Evolutionary conservation across 2,113 vertebrate species (phyloP).

Genomic region (Montifringilla adamsi): DNA sequence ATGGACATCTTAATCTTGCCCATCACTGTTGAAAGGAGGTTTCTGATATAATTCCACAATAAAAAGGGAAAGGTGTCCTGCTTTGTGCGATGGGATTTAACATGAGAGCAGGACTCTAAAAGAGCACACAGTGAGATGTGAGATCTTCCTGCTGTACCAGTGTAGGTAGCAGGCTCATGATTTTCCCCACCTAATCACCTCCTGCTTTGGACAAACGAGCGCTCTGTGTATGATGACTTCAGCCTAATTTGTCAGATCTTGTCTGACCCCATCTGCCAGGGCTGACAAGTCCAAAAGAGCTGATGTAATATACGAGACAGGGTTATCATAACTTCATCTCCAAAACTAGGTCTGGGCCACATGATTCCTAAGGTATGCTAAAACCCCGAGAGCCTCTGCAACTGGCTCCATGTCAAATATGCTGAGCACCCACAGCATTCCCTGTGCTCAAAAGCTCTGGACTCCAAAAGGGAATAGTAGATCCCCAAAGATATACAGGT

Average conservation of each 20-base stretch:
- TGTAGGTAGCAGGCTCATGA: neutral
- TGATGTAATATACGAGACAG: neutral
- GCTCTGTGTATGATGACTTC: neutral
- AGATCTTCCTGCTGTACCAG: neutral
- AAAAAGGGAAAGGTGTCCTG: neutral
- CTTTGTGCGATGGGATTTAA: neutral
- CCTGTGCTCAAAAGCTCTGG: neutral
- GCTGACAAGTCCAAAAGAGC: neutral
- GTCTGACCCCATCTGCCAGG: neutral
- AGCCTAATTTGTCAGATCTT: neutral
- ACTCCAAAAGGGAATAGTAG: neutral
- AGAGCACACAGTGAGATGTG: neutral
- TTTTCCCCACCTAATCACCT: neutral
- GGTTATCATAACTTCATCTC: conserved; percentile 21
- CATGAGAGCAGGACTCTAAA: neutral
- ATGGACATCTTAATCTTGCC: neutral
- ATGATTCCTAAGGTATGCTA: neutral
- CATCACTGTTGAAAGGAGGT: neutral
- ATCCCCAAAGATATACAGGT: neutral
- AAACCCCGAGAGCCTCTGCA: neutral
- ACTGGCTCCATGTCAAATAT: neutral
- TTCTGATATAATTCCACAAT: neutral
- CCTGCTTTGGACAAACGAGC: neutral
- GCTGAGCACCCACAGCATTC: neutral
- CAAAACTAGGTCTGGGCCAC: neutral